Conservation (phyloP, 2,888 invertebrate genomes). For the Cryptocheilus praepositus region DNA sequence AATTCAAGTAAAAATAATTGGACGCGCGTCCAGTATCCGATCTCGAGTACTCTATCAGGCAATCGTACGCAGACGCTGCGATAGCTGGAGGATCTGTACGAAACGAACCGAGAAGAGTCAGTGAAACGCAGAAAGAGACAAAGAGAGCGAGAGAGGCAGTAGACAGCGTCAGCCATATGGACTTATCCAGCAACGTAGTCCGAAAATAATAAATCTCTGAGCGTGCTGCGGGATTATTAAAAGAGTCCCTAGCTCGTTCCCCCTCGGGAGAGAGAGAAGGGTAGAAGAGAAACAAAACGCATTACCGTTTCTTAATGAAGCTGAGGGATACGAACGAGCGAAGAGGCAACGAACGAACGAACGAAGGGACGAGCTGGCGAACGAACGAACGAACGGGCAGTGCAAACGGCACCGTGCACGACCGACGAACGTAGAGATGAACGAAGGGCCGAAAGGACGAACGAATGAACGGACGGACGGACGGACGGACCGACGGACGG, state of each 20-base stretch:
- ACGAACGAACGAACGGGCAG: constrained; percentile 46
- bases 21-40: background rate
- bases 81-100: constrained; percentile 26
- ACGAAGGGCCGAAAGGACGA: constrained; percentile 52
- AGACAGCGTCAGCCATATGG: constrained; percentile 62
- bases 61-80: constrained; percentile 47
- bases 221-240: constrained; percentile 72
- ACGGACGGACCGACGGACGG: constrained; percentile 45
- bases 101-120: constrained; percentile 18
- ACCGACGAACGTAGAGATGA: constrained; percentile 23
- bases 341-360: constrained; percentile 53
- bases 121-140: constrained; percentile 18
- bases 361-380: constrained; percentile 40
- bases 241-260: constrained; percentile 69
- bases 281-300: constrained; percentile 73
- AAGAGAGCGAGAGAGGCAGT: constrained; percentile 1
- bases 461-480: constrained; percentile 21
- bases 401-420: constrained; percentile 35
- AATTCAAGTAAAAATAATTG: background rate
- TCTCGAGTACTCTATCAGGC: background rate
- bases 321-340: constrained; percentile 68
- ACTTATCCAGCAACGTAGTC: constrained; percentile 69
- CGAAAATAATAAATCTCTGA: constrained; percentile 75
- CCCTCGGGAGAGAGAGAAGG: constrained; percentile 54
- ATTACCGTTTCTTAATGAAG: constrained; percentile 75